phyloP scores from a whole-genome alignment of 2,888 invertebrate genomes.

The Orchestes rusci region DNA sequence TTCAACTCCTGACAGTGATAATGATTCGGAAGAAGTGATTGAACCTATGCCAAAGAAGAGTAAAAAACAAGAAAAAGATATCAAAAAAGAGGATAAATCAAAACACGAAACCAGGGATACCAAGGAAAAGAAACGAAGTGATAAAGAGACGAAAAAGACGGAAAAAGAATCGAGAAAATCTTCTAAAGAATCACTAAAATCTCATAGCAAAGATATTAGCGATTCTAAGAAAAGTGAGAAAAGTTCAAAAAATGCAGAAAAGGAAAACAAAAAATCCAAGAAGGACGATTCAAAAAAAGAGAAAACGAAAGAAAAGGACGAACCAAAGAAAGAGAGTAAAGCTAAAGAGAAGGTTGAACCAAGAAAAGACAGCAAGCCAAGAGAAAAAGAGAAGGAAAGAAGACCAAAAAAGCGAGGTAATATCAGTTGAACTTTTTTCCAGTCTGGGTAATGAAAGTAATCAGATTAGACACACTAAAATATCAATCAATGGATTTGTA shows the following conservation, averaged over 20 bases:
- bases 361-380: constrained; percentile 23
- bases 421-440: constrained; percentile 5
- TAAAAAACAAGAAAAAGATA: constrained; percentile 20
- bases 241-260: constrained; percentile 29
- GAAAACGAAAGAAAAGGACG: constrained; percentile 11
- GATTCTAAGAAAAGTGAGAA: no score
- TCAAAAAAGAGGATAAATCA: constrained; percentile 13
- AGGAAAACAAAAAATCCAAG: constrained; percentile 9
- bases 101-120: constrained; percentile 13
- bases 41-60: constrained; percentile 23
- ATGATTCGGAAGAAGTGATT: constrained; percentile 14
- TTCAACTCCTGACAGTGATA: constrained; percentile 20
- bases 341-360: no score
- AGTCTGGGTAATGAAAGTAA: background rate
- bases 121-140: constrained; percentile 17
- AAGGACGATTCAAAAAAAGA: constrained; percentile 32
- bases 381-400: constrained; percentile 24
- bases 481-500: no score
- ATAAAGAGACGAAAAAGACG: constrained; percentile 16
- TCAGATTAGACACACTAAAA: background rate
- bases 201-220: no score
- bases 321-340: constrained; percentile 23
- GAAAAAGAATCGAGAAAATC: constrained; percentile 22
- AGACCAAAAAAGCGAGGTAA: constrained; percentile 29
- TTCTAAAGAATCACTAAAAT: constrained; percentile 22